Conservation (phyloP, 35 echinoderm and acorn worm species). For the Ophioderma brevispina region DNA sequence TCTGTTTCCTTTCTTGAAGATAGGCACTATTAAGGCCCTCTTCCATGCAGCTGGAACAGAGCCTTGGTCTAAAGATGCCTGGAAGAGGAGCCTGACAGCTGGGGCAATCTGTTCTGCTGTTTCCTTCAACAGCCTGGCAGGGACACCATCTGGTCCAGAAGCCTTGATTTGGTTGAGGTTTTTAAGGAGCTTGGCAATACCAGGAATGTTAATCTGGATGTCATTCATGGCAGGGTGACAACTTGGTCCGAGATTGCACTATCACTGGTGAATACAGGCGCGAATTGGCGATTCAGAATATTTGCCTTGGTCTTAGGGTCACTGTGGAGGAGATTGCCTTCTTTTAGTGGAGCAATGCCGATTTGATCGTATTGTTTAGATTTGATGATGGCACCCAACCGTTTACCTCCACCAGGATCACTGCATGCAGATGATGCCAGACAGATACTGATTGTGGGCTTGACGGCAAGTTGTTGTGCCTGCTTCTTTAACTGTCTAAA, state of each 20-base stretch:
- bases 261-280: neutral
- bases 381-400: neutral
- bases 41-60: slow-evolving; percentile 4
- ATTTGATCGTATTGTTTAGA: neutral
- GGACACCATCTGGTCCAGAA: neutral
- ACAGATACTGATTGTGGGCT: neutral
- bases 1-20: neutral
- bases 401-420: neutral
- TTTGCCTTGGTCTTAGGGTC: neutral
- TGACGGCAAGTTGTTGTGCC: slow-evolving; percentile 6
- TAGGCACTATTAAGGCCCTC: slow-evolving; percentile 4
- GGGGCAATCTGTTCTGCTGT: neutral
- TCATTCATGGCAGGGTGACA: neutral
- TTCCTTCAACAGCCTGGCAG: slow-evolving; percentile 14
- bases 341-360: neutral
- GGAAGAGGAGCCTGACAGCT: neutral
- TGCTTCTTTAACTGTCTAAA: neutral
- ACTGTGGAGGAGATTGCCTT: neutral
- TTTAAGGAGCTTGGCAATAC: slow-evolving; percentile 13
- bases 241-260: neutral
- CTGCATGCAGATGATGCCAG: slow-evolving; percentile 10
- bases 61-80: neutral
- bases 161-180: slow-evolving; percentile 13
- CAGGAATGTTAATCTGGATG: neutral
- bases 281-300: slow-evolving; percentile 6